These are phyloP conservation scores for Coelogynopora nodosa DNA, from an alignment of 2,888 invertebrate species.

Conservation along the genomic window DNA sequence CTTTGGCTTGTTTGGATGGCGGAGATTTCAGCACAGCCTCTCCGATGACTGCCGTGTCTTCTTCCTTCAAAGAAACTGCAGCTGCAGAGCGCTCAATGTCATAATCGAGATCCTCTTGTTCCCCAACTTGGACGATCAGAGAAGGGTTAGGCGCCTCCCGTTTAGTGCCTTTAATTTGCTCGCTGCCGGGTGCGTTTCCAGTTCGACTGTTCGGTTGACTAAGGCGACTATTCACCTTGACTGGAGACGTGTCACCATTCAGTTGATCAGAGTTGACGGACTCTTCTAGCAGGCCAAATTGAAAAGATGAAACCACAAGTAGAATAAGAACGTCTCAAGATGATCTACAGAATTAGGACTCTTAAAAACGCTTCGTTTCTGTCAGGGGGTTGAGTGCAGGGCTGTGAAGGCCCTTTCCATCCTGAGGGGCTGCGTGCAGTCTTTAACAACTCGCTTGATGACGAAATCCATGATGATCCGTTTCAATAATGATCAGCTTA, in stretches of 20 bases:
- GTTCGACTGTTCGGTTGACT: not conserved
- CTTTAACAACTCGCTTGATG: no score
- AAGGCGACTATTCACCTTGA: not conserved
- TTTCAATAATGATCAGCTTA: no score
- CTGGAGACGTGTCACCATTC: not conserved
- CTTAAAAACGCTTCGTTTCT: no score
- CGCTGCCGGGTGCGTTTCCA: not conserved
- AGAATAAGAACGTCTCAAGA: not conserved
- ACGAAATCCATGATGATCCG: no score
- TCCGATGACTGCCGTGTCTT: not conserved
- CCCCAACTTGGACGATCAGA: not conserved
- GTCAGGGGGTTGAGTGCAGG: no score
- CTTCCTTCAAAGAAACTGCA: not conserved
- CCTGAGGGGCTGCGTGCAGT: no score
- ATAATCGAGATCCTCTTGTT: constrained; percentile 14
- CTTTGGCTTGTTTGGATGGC: not conserved
- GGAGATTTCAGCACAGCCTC: not conserved
- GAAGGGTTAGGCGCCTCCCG: not conserved
- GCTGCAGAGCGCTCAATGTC: not conserved
- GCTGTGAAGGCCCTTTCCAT: no score
- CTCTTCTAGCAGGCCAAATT: constrained; percentile 25
- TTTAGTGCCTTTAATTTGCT: not conserved
- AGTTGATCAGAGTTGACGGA: not conserved
- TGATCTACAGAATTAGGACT: no score
- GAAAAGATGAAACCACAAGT: constrained; percentile 10